Evolutionary conservation across 2,888 invertebrate species (phyloP), one percentile per base, ranked within the genome.

Genomic region (Amiota mariae): DNA sequence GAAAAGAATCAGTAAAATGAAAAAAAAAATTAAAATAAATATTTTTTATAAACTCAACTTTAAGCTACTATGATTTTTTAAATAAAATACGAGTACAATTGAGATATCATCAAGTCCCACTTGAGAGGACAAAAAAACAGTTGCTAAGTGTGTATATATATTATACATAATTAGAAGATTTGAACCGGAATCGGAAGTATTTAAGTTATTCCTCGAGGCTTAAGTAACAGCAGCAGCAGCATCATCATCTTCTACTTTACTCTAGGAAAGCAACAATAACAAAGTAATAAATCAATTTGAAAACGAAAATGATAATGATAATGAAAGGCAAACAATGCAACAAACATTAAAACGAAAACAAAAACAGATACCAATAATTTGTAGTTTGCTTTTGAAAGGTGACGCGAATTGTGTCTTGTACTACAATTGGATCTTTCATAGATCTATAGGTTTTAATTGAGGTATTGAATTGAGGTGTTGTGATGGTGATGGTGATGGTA

Each of bases 141-240:
- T 63, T 46, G 63, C 46, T 46, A 63, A 63, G 63, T 63, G 63
- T 63, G 3, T 47, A 13, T 46, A 9, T 63, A 46, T 63, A n/a
- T 63, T 36, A 46, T 36, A 36, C 36, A 36, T 36, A 36, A 6
- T 36, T 36, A 36, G 36, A 36, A 36, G 15, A 59, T 61, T 78
- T 64, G 71, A 36, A 36, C 36, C 77, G 78, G 75, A 83, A 82
- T 83, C 85, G 83, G 83, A 83, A 83, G 85, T 82, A 74, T 79
- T 54, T 54, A 11, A n/a, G 8, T 36, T 36, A 36, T 36, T 36
- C 36, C 36, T 36, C 36, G 36, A 36, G 36, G 36, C 36, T 36
- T 36, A 36, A 36, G 36, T 6, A 36, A 6, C 36, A 36, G 36
- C 36, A 36, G 36, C 36, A 36, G 36, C 36, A 36, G 36, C 36